Conservation (phyloP, 2,888 invertebrate genomes). For the Tethea ocularis region DNA sequence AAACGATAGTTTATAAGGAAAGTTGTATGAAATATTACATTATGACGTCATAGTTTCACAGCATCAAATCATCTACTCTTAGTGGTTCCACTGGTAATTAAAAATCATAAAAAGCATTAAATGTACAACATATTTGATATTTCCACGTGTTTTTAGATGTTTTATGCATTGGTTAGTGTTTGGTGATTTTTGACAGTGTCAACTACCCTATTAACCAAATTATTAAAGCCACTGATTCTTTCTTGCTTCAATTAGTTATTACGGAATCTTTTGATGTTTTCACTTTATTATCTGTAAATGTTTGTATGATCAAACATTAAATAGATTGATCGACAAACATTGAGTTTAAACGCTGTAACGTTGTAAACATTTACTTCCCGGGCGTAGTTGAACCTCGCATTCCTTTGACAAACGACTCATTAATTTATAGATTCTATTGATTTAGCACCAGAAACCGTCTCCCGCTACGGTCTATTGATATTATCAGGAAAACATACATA, state of each 20-base stretch:
- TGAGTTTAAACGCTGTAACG: constrained; percentile 7
- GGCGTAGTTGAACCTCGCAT: constrained; percentile 13
- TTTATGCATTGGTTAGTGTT: too few species aligned
- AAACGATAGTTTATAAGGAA: too few species aligned
- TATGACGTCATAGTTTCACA: too few species aligned
- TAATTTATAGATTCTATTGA: constrained; percentile 14
- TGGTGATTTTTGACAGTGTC: too few species aligned
- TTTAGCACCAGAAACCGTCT: constrained; percentile 6
- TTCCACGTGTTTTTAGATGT: too few species aligned
- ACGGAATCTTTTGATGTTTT: not conserved
- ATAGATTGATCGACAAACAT: constrained; percentile 10
- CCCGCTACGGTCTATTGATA: not conserved
- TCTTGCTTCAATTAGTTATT: not conserved
- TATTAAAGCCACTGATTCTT: too few species aligned
- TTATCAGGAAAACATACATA: not conserved
- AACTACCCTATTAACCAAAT: too few species aligned
- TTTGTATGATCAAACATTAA: not conserved
- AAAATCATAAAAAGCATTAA: too few species aligned
- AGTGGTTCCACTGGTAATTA: too few species aligned
- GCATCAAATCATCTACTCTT: too few species aligned
- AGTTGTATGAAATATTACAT: too few species aligned
- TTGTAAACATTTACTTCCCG: constrained; percentile 11
- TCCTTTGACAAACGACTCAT: constrained; percentile 11
- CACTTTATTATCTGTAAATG: not conserved
- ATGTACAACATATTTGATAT: too few species aligned